Evolutionary conservation across 2,888 invertebrate genomes (phyloP).

Genomic region (Apamea epomidion): DNA sequence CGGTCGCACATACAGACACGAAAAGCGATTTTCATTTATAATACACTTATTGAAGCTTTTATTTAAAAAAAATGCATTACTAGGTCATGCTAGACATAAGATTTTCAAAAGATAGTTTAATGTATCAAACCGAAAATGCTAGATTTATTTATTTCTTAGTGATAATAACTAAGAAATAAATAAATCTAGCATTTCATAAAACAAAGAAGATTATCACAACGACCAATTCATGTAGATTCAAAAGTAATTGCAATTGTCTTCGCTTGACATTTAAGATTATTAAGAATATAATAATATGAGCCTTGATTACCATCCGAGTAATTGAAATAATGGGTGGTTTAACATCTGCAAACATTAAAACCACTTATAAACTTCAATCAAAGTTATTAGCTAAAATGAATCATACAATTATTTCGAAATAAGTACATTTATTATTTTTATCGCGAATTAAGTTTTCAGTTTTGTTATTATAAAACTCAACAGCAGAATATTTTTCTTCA

Average conservation of each 20-base stretch:
- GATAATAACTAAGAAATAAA: no score
- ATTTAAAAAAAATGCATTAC: not conserved
- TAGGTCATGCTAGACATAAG: not conserved
- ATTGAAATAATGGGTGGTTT: slow-evolving; percentile 34
- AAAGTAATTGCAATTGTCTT: slow-evolving; percentile 18
- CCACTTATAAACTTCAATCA: slow-evolving; percentile 19
- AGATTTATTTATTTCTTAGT: not conserved
- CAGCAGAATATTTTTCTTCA: not conserved
- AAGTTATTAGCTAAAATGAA: slow-evolving; percentile 13
- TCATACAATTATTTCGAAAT: not conserved
- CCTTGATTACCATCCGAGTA: slow-evolving; percentile 23
- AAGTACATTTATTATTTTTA: not conserved
- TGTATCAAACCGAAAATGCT: not conserved
- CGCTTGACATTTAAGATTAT: slow-evolving; percentile 31
- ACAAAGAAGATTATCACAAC: not conserved
- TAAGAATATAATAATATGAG: not conserved
- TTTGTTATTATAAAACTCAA: not conserved
- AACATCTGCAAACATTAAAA: slow-evolving; percentile 3
- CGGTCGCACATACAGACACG: no score
- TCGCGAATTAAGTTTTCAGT: not conserved
- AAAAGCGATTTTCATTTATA: no score
- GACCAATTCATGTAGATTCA: slow-evolving; percentile 2
- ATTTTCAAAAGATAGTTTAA: not conserved
- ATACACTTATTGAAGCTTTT: not conserved
- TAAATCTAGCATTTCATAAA: no score